Conservation (phyloP, 1,140 invertebrate species). For the Drosophila rufa region DNA sequence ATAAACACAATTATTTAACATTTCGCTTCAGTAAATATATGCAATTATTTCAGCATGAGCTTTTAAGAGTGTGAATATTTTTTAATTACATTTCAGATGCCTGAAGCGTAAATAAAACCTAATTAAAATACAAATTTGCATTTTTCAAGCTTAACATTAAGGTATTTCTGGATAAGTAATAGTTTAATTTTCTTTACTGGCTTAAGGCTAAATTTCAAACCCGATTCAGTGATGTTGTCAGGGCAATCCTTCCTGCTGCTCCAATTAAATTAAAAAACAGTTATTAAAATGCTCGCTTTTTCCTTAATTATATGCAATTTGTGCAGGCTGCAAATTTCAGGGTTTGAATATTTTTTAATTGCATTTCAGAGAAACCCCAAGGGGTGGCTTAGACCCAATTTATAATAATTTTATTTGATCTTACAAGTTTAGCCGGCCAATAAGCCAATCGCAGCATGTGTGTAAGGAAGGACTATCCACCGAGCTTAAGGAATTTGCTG, state of each 20-base stretch:
- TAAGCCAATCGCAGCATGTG: constrained; percentile 24
- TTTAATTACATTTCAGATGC: constrained; percentile 15
- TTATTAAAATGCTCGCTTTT: neutral
- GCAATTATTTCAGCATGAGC: constrained; percentile 7
- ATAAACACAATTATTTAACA: constrained; percentile 18
- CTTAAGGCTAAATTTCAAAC: neutral
- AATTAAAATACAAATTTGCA: neutral
- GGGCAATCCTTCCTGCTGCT: neutral
- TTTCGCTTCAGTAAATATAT: constrained; percentile 8
- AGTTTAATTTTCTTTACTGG: neutral
- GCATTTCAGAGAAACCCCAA: neutral
- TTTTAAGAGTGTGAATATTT: constrained; percentile 20
- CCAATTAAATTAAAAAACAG: constrained; percentile 2
- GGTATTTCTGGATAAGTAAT: neutral
- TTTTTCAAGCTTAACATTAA: neutral
- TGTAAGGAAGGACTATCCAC: constrained; percentile 23
- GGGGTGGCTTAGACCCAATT: neutral
- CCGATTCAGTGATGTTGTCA: neutral
- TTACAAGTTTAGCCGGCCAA: neutral
- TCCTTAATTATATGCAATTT: constrained; percentile 19
- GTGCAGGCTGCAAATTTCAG: neutral
- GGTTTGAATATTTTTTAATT: constrained; percentile 15
- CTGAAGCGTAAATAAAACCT: neutral
- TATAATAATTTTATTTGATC: constrained; percentile 1
- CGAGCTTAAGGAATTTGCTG: constrained; percentile 41